Base-by-base conservation (phyloP, 2,113 vertebrate genomes). In the Agelaius tricolor region DNA sequence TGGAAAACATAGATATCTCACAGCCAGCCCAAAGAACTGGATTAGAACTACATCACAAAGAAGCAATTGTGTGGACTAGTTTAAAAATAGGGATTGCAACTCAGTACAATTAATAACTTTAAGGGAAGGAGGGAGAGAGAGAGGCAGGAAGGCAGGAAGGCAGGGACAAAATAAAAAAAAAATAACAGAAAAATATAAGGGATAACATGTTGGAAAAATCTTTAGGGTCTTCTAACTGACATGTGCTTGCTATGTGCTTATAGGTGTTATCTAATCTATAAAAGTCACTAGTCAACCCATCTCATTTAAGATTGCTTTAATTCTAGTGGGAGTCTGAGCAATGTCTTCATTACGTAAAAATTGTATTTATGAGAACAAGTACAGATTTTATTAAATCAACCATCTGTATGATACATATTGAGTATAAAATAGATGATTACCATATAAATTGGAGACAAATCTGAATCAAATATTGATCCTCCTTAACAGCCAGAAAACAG, bases 401-500 rank as follows among this genome's bases (percentile, higher is more conserved):
- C 35, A n/a, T 47, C 22, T 46, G 11, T 84, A 41, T 84, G 41
- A 74, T 47, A 85, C 65, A 37, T 73, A 73, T 37, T 68, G 8
- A 54, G 37, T 21, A 68, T 46, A 87, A 94, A 94, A 87, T 33
- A 87, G 78, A 89, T 78, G 5, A 87, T 87, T 87, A 83, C 10
- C 46, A 67, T 72, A 82, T 76, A 93, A 82, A 61, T 87, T 71
- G 52, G 44, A 78, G 73, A 75, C 13, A 85, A 94, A 91, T 87
- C 35, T 54, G 84, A 74, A 80, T 85, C 93, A 96, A 87, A 83
- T 90, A 95, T 87, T 83, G 89, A 93, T 90, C 59, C 35, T 27
- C n/a, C 52, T 71, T 52, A 73, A 49, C 31, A 81, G 28, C 4
- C 26, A 63, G 39, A 85, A 88, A 69, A 67, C 22, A 80, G 17